Evolutionary conservation across 2,888 invertebrate genomes (phyloP), one percentile per base, ranked within the genome.

Genomic region (Brachyopa scutellaris): DNA sequence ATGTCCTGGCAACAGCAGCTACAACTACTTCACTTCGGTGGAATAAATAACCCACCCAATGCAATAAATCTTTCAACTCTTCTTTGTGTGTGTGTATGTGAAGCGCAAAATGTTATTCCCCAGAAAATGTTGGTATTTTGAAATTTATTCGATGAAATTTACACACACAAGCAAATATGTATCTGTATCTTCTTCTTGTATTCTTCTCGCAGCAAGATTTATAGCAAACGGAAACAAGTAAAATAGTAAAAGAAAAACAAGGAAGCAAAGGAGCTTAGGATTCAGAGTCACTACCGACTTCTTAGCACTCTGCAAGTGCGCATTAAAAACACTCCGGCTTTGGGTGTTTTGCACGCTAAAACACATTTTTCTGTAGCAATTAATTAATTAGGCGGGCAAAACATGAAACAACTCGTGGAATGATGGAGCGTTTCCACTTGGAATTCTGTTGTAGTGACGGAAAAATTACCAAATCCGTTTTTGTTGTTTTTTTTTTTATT

Each of bases 201-300:
- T 38, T 69, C 67, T 47, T n/a, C n/a, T n/a, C 53, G 45, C 8
- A 3, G n/a, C 9, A n/a, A 77, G 77, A 77, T 77, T 77, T 77
- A 77, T 70, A 31, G 15, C 55, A 13, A 64, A 55, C 70, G 77
- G 77, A 64, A 70, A 62, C 38, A 19, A 49, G 33, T 26, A 47
- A 62, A 77, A 55, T 53, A 19, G 38, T 51, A 36, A 21, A 29
- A 23, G 29, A 38, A 40, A 45, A 47, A 17, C 29, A 31, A 61
- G 76, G 76, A 59, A 67, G 59, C 31, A 7, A 21, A 57, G 42
- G 36, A 76, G 53, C 53, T 67, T 40, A 57, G 55, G 38, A 64
- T 57, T 49, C 23, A 15, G 6, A 36, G 31, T n/a, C 42, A 21
- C 15, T 23, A n/a, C 11, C 47, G 7, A n/a, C n/a, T n/a, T 55